Evolutionary conservation across 2,113 vertebrate genomes (phyloP), one percentile per base, ranked within the genome.

Genomic region (Labeo rohita): DNA sequence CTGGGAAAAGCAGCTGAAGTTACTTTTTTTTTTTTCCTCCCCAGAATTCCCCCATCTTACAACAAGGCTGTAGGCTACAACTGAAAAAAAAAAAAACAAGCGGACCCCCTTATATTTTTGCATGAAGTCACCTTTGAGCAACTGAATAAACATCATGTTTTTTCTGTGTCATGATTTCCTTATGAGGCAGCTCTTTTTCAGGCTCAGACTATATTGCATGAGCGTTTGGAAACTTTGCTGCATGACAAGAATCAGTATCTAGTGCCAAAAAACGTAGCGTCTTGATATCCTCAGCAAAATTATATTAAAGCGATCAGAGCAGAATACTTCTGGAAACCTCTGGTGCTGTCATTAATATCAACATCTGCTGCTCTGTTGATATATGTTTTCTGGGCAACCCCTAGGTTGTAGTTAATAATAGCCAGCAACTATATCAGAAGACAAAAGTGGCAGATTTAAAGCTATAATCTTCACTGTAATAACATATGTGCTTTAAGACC

Each of bases 361-460:
- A 83, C 54, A 39, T 72, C 68, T 63, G 47, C 68, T 84, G 59
- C 23, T 45, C 12, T 75, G 84, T 28, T 87, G 36, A 13, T 21
- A 4, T 52, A 59, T 65, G 87, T 78, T 73, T 84, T 87, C 81
- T 63, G 39, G 77, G 18, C 63, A 80, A 85, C 70, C 83, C 47
- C 28, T n/a, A 86, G 70, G 34, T 52, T 80, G 83, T 28, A 68
- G 70, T 80, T 83, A 86, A 88, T 84, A 23, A 87, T 84, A 74
- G 49, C 43, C 72, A 80, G 45, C 84, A 83, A 84, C 54, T 61
- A 16, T 89, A 73, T 83, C 83, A 28, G n/a, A 21, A 70, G 59
- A 80, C 56, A 39, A 83, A 90, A 80, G 66, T 83, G 82, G 72
- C 78, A 75, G 73, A 66, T 89, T 90, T 80, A 80, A 91, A 89